Percentiles rank a stretch among this genome's conserved stretches.
Evolutionary conservation across 2,113 vertebrate species (phyloP).

Genomic region (Lycaon pictus): DNA sequence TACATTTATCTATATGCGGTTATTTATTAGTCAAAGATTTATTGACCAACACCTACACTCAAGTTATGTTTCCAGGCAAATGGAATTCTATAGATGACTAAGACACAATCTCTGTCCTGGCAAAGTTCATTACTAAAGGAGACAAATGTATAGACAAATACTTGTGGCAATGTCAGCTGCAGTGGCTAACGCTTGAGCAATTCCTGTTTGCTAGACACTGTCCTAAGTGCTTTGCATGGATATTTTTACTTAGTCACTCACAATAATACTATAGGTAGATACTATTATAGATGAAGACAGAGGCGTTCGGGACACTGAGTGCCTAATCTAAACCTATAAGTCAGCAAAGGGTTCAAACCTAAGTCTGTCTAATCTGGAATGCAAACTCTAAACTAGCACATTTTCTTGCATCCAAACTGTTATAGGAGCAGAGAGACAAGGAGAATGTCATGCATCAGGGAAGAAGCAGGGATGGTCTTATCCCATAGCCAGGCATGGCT

Average conservation of each 20-base stretch:
- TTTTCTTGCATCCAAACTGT: neutral
- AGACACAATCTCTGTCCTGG: neutral
- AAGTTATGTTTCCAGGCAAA: neutral
- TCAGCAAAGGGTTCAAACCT: neutral
- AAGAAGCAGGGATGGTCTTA: neutral
- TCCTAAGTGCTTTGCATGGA: neutral
- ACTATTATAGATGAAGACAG: neutral
- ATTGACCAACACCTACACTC: neutral
- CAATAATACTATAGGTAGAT: neutral
- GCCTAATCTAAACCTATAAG: neutral
- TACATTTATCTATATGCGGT: neutral
- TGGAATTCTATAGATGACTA: neutral
- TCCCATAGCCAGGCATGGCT: neutral
- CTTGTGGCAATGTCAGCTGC: neutral
- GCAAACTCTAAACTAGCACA: neutral
- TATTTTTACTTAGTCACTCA: neutral
- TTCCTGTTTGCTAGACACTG: neutral
- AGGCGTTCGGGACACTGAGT: neutral
- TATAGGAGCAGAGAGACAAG: neutral
- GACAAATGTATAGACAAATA: slow-evolving; percentile 11
- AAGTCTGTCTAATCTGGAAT: neutral
- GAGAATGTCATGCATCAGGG: neutral
- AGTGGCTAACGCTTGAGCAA: neutral
- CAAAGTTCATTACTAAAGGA: neutral
- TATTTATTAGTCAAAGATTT: neutral